Evolutionary conservation across 2,797 vertebrate genomes (phyloP).

Genomic region (Falco cherrug): DNA sequence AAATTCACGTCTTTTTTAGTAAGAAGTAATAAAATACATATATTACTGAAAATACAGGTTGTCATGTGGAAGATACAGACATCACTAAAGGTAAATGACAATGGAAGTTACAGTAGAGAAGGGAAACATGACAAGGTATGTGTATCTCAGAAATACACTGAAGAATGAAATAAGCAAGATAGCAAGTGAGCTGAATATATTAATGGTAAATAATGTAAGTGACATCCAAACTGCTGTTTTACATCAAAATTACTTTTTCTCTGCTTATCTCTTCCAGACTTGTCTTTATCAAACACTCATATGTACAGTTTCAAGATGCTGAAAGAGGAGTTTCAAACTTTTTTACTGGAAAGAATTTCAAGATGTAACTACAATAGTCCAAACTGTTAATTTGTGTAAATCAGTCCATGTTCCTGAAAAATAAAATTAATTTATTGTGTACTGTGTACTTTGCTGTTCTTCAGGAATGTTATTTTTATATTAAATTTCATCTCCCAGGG

Average conservation of each 20-base stretch:
- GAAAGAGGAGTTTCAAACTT: not conserved
- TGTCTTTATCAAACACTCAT: not conserved
- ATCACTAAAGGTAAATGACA: not conserved
- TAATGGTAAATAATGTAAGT: not conserved
- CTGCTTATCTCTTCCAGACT: not conserved
- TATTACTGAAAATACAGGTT: not conserved
- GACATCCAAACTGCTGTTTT: not conserved
- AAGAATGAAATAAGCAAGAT: not conserved
- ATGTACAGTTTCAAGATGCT: not conserved
- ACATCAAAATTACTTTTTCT: not conserved
- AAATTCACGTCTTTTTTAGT: not conserved
- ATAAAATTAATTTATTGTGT: not conserved
- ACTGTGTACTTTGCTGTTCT: not conserved
- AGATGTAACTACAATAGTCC: not conserved
- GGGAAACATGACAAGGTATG: not conserved
- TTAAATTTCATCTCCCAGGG: not conserved
- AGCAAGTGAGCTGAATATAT: not conserved
- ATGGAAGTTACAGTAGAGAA: not conserved
- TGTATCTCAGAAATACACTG: not conserved
- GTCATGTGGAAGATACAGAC: not conserved
- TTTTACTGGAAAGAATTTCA: not conserved
- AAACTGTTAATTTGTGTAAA: not conserved
- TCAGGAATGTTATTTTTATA: not conserved
- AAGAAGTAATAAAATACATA: not conserved
- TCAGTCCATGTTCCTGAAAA: not conserved